phyloP scores from a whole-genome alignment of 2,113 vertebrate species.

The Stigmatopora argus region DNA sequence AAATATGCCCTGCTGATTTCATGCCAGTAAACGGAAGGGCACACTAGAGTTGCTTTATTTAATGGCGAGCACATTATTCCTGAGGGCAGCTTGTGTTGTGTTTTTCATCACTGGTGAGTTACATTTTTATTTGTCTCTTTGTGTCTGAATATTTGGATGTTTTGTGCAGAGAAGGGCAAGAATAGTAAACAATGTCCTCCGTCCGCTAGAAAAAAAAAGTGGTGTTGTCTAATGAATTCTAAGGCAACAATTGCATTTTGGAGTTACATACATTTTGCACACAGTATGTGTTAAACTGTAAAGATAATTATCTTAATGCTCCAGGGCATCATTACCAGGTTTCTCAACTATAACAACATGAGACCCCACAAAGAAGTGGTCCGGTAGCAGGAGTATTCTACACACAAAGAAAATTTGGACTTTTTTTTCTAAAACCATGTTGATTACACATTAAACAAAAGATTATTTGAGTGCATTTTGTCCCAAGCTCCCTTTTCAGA shows the following conservation, averaged over 20 bases:
- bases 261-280: background rate
- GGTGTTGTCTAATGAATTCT: background rate
- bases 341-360: too few relatives aligned
- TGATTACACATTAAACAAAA: too few relatives aligned
- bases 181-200: background rate
- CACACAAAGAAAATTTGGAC: too few relatives aligned
- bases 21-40: constrained; percentile 8
- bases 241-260: background rate
- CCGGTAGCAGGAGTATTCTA: too few relatives aligned
- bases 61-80: constrained; percentile 38
- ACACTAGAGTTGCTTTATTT: background rate
- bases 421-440: too few relatives aligned
- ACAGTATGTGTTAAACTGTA: background rate
- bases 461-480: too few relatives aligned
- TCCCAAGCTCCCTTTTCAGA: background rate
- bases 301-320: background rate
- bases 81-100: constrained; percentile 38
- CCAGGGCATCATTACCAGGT: background rate
- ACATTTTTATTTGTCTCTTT: background rate
- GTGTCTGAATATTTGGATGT: background rate
- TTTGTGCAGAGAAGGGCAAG: background rate
- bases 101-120: constrained; percentile 51
- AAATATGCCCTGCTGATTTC: constrained; percentile 10
- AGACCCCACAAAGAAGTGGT: too few relatives aligned
- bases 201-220: background rate